phyloP scores from a whole-genome alignment of 2,888 invertebrate genomes.

The Melipona beecheii region DNA sequence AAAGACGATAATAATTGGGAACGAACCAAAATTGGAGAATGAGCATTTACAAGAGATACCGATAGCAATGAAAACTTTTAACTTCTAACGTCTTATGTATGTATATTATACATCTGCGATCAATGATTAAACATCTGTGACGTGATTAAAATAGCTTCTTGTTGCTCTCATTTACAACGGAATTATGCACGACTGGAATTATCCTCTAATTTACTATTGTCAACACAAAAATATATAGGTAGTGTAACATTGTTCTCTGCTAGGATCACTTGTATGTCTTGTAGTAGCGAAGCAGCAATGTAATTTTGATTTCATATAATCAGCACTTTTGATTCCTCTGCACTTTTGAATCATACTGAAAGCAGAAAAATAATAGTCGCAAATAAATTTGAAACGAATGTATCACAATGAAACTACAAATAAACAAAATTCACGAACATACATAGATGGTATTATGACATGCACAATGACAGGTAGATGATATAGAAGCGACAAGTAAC shows the following conservation, averaged over 20 bases:
- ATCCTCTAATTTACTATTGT: slow-evolving; percentile 56
- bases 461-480: slow-evolving; percentile 73
- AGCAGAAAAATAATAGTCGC: slow-evolving; percentile 74
- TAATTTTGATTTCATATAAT: slow-evolving; percentile 66
- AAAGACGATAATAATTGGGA: slow-evolving; percentile 13
- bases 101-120: slow-evolving; percentile 37
- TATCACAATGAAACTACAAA: slow-evolving; percentile 77
- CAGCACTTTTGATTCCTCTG: slow-evolving; percentile 69
- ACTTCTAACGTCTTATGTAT: slow-evolving; percentile 35
- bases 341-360: slow-evolving; percentile 73
- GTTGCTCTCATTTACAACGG: slow-evolving; percentile 31
- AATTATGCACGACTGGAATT: slow-evolving; percentile 26
- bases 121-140: slow-evolving; percentile 3
- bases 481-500: slow-evolving; percentile 60
- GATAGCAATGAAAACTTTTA: slow-evolving; percentile 18
- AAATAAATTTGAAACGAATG: slow-evolving; percentile 72
- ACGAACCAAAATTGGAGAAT: slow-evolving; percentile 18
- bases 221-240: slow-evolving; percentile 56
- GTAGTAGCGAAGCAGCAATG: slow-evolving; percentile 71
- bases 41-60: slow-evolving; percentile 27
- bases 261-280: slow-evolving; percentile 68
- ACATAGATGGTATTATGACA: slow-evolving; percentile 76
- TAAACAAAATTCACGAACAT: slow-evolving; percentile 76
- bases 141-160: slow-evolving; percentile 25
- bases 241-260: slow-evolving; percentile 64